Conservation (phyloP, 2,113 vertebrate genomes). For the Enhydra lutris region DNA sequence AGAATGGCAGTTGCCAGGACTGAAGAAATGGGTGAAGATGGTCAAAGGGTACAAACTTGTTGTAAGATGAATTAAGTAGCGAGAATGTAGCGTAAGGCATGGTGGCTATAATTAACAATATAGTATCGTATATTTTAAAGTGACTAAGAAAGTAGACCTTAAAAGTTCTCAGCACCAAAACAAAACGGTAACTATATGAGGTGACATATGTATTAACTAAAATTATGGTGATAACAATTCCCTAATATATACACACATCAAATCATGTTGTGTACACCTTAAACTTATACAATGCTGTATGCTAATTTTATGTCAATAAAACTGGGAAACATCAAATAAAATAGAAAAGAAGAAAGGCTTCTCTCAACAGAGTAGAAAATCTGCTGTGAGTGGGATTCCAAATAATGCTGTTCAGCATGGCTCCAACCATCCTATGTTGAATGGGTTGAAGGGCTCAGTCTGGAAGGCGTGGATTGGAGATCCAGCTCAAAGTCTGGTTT, state of each 20-base stretch:
- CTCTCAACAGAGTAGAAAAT: not conserved
- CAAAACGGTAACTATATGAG: not conserved
- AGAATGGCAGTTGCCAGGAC: not conserved
- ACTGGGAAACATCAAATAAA: not conserved
- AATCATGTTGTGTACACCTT: not conserved
- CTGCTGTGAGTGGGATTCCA: not conserved
- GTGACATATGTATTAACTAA: not conserved
- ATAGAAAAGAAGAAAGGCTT: not conserved
- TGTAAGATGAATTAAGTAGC: not conserved
- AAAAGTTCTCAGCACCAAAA: not conserved
- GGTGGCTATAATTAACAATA: not conserved
- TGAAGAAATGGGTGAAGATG: not conserved
- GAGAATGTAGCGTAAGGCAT: accelerated
- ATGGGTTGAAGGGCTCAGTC: not conserved
- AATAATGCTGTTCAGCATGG: not conserved
- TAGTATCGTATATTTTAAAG: not conserved
- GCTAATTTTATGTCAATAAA: not conserved
- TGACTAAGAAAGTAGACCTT: not conserved
- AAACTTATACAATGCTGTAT: not conserved
- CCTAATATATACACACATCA: not conserved
- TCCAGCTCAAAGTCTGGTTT: not conserved
- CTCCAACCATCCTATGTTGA: not conserved
- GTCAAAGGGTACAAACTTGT: not conserved
- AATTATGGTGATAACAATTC: not conserved
- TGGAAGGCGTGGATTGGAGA: not conserved